Base-by-base conservation (phyloP, 2,888 invertebrate species). In the Meta bourneti region DNA sequence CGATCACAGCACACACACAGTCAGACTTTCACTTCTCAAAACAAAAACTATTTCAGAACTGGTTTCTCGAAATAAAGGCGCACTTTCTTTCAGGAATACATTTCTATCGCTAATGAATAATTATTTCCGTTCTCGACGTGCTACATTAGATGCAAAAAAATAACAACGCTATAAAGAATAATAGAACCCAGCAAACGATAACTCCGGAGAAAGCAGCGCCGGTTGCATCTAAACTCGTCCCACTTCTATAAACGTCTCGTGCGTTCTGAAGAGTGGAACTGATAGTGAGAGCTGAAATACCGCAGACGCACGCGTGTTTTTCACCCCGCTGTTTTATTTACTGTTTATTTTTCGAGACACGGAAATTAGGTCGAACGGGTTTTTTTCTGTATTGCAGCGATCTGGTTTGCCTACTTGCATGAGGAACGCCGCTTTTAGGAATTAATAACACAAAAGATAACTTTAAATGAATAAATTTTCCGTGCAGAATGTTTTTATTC, bases 211-310 rank as follows among this genome's bases (percentile, higher is more conserved):
- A 49, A 16, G 51, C 48, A 52, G 16, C 19, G 13, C n/a, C 7
- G 61, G 16, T 11, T 16, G 61, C 80, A 72, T 19, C 71, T 48
- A 71, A 89, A 83, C 52, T 83, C 83, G 89, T 52, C 83, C 89
- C 89, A 89, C 78, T 89, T 89, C 89, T n/a, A 34, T 52, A 16
- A 48, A 52, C 61, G 72, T 54, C 61, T 80, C 75, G 51, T 20
- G 69, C 48, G 86, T 80, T 88, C 87, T 82, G 83, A 70, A 69
- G 89, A 78, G 49, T 52, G 82, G 54, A 72, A 61, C n/a, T 78
- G 89, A 88, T 80, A 88, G 89, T 71, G 83, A 78, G 89, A 89
- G 89, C 77, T 71, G 48, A 70, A 83, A 83, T 79, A 71, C 78
- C 54, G 8, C 54, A 74, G 34, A 51, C 85, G 52, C 71, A 79